A percentile compares a stretch with the other conserved stretches of the same genome.
Evolutionary conservation across 2,888 invertebrate genomes (phyloP).

Genomic region (Neoaliturus tenellus): DNA sequence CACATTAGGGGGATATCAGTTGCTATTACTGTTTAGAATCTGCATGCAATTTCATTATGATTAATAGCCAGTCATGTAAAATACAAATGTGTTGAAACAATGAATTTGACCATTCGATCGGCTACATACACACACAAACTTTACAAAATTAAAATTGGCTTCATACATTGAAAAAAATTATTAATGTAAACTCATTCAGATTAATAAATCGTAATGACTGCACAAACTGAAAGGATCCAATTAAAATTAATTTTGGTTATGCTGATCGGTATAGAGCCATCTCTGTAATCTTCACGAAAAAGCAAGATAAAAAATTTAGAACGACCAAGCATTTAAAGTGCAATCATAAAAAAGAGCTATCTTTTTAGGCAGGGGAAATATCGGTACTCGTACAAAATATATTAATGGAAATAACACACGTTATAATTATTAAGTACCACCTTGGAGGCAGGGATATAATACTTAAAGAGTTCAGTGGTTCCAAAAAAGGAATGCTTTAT

Average conservation of each 20-base stretch:
- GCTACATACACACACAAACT: constrained; percentile 25
- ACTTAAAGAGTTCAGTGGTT: constrained; percentile 27
- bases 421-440: constrained; percentile 43
- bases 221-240: background rate
- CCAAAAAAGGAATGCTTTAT: constrained; percentile 31
- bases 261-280: constrained; percentile 36
- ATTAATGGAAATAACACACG: constrained; percentile 52
- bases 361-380: constrained; percentile 34
- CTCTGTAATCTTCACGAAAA: constrained; percentile 12
- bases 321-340: constrained; percentile 3
- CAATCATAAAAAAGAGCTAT: constrained; percentile 37
- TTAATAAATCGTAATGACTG: constrained; percentile 1
- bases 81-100: background rate
- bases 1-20: background rate
- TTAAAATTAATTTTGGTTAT: constrained; percentile 45
- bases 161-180: constrained; percentile 13
- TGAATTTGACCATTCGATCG: constrained; percentile 7
- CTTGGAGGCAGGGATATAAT: constrained; percentile 49
- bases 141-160: constrained; percentile 49
- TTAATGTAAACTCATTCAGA: constrained; percentile 29
- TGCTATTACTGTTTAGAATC: background rate
- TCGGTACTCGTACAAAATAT: constrained; percentile 42
- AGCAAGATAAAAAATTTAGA: constrained; percentile 2
- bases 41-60: background rate
- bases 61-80: background rate